Evolutionary conservation across 2,888 invertebrate genomes (phyloP).

Genomic region (Chymomyza procnemis): DNA sequence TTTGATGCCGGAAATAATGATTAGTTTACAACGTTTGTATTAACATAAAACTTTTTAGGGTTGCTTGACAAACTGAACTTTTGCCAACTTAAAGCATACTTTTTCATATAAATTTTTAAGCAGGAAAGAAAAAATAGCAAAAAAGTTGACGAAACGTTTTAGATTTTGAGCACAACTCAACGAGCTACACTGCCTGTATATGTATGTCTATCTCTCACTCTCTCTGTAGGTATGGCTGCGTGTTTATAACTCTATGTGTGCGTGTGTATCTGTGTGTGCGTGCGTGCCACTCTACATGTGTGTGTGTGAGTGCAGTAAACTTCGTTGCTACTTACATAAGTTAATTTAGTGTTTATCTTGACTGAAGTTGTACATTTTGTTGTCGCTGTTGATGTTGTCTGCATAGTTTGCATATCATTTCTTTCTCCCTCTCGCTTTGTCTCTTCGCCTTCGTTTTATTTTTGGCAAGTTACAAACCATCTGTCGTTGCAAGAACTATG

Average conservation of each 20-base stretch:
- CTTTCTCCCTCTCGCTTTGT: neutral
- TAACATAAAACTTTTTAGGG: neutral
- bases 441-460: neutral
- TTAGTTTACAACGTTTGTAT: neutral
- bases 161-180: neutral
- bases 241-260: neutral
- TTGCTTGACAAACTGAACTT: neutral
- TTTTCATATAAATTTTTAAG: neutral
- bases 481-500: neutral
- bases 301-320: slow-evolving; percentile 2
- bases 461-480: neutral
- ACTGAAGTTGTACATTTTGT: slow-evolving; percentile 33
- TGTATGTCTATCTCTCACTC: neutral
- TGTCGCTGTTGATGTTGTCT: slow-evolving; percentile 1
- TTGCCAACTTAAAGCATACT: neutral
- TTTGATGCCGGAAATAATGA: neutral
- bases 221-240: too few species aligned
- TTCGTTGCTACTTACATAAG: slow-evolving; percentile 57
- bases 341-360: slow-evolving; percentile 66
- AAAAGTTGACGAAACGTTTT: neutral
- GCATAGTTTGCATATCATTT: neutral
- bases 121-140: neutral
- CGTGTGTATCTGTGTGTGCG: neutral
- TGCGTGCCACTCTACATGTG: neutral
- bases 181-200: neutral